These are phyloP conservation scores for Cataglyphis rosenhaueri DNA, from an alignment of 2,888 invertebrate species.

Conservation along the genomic window DNA sequence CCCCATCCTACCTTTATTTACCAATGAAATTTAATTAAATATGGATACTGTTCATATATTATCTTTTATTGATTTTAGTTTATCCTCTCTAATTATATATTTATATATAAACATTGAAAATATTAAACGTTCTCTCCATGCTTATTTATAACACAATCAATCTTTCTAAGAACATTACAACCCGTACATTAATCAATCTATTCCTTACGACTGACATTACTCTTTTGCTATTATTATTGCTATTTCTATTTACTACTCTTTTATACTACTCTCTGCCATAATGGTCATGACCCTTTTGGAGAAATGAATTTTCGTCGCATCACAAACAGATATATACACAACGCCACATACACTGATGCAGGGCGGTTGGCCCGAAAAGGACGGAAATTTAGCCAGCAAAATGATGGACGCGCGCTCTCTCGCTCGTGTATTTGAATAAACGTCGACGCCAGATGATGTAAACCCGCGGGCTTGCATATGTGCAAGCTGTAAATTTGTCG, in stretches of 20 bases:
- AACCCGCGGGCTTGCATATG: conserved; percentile 37
- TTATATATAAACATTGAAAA: neutral
- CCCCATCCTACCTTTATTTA: neutral
- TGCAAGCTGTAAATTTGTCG: conserved; percentile 44
- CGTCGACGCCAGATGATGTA: conserved; percentile 50
- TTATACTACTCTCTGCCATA: neutral
- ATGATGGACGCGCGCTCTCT: conserved; percentile 41
- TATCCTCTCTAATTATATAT: neutral
- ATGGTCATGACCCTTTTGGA: conserved; percentile 27
- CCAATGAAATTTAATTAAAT: conserved; percentile 22
- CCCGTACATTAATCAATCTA: conserved; percentile 37
- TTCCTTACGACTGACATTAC: conserved; percentile 27
- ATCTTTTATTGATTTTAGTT: conserved; percentile 17
- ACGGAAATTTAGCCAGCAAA: conserved; percentile 37
- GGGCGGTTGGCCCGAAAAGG: conserved; percentile 21
- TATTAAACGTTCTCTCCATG: neutral
- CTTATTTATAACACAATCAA: neutral
- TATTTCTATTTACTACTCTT: conserved; percentile 1
- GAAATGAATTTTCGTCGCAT: conserved; percentile 36
- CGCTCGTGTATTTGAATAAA: conserved; percentile 54
- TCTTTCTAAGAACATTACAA: neutral
- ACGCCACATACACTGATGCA: conserved; percentile 2
- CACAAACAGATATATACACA: neutral
- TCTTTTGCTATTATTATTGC: neutral
- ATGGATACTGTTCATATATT: neutral